Percentiles rank a stretch among this genome's conserved stretches.
phyloP scores from a whole-genome alignment of 2,797 vertebrate genomes.

The Ctenochaetus hawaiiensis region DNA sequence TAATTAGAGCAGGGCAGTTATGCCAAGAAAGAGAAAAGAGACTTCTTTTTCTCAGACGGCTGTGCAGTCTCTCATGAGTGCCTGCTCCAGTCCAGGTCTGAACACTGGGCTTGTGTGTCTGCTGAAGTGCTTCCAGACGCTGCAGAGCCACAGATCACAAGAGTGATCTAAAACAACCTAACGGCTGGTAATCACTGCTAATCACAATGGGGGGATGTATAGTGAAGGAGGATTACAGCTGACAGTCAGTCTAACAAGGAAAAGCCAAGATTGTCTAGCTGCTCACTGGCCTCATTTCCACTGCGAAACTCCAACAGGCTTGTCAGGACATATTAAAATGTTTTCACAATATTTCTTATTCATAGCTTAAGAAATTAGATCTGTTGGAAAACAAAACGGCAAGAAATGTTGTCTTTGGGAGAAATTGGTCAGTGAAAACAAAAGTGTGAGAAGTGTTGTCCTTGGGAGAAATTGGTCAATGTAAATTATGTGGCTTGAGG shows the following conservation, averaged over 20 bases:
- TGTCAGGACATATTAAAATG: slow-evolving; percentile 32
- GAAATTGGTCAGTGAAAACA: too few species aligned
- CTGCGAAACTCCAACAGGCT: slow-evolving; percentile 14
- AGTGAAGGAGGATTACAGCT: slow-evolving; percentile 54
- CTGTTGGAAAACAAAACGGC: slow-evolving; percentile 34
- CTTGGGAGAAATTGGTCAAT: slow-evolving; percentile 43
- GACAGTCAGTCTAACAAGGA: slow-evolving; percentile 54
- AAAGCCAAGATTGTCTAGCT: slow-evolving; percentile 30
- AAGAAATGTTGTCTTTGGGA: slow-evolving; percentile 30
- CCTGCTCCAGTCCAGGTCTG: slow-evolving; percentile 53
- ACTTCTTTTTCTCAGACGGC: slow-evolving; percentile 25
- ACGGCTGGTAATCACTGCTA: slow-evolving; percentile 76
- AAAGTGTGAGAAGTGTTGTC: too few species aligned
- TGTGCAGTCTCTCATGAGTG: slow-evolving; percentile 48
- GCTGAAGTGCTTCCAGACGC: slow-evolving; percentile 85
- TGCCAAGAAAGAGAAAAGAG: slow-evolving; percentile 51
- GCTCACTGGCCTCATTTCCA: slow-evolving; percentile 31
- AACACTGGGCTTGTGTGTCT: slow-evolving; percentile 67
- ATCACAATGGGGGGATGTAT: slow-evolving; percentile 63
- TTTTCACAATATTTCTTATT: slow-evolving; percentile 46
- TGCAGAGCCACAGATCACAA: slow-evolving; percentile 59
- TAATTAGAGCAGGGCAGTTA: slow-evolving; percentile 51
- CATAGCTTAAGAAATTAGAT: slow-evolving; percentile 41
- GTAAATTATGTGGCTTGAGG: slow-evolving; percentile 49
- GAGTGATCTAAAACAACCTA: slow-evolving; percentile 73